Evolutionary conservation across 2,113 vertebrate species (phyloP), one percentile per base, ranked within the genome.

Genomic region (Formicarius rufipectus): DNA sequence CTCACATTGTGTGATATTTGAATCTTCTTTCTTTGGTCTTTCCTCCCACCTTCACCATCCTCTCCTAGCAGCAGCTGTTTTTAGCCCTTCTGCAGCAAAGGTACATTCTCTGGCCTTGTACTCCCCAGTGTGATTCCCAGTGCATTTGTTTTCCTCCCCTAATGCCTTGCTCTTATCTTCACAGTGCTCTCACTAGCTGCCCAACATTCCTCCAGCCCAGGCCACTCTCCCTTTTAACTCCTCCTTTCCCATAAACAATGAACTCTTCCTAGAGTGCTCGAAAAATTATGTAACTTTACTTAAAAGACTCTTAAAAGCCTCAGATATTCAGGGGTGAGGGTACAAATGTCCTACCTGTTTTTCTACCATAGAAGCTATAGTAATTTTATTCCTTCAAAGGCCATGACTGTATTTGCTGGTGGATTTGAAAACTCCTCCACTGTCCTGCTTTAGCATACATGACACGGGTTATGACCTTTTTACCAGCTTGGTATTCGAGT

Each of bases 131-230:
- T 81, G 89, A 87, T 67, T 76, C 50, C 84, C 44, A 47, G 19
- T 71, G 56, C 30, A 40, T 40, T 74, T 88, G 67, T 72, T 93
- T 83, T 86, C 44, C 33, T 84, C 28, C 42, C 59, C 63, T 59
- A 31, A 55, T 93, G 47, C 50, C 30, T 72, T 69, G n/a, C 33
- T 92, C 60, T 97, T 97, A 97, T 97, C 96, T 96, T 89, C 84
- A 81, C 4, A 3, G 22, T 84, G 68, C 73, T 92, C 37, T 77
- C 80, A 59, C 0, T 22, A 77, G 64, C 72, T 90, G 93, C 80
- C 56, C 76, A 84, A 21, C 73, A 97, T 97, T 97, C 96, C 69
- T 87, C 27, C 44, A 44, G 53, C 52, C 33, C 47, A 67, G 64
- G 50, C 80, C 2, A 10, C 56, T 15, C 52, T 95, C 47, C 9